Evolutionary conservation across 2,888 invertebrate species (phyloP), one percentile per base, ranked within the genome.

Genomic region (Nephrotoma flavescens): DNA sequence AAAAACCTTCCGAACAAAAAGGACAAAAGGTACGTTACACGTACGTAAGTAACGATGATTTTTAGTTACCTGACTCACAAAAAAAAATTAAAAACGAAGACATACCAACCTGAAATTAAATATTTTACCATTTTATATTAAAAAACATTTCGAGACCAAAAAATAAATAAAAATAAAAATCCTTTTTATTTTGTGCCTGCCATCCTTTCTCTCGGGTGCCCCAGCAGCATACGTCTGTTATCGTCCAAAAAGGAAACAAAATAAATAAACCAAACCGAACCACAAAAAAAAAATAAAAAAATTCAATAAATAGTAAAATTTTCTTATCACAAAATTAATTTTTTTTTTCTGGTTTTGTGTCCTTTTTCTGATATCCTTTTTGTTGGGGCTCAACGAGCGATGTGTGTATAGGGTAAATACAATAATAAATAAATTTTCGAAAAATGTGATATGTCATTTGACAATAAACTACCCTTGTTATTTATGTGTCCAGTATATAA

Each of bases 401-500:
- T 83, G 83, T 41, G 83, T 83, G 15, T 84, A 42, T 84, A 15
- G 84, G 84, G 41, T 84, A 84, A 84, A 84, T 84, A 84, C 42
- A 84, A 84, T 84, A 84, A 84, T 84, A 71, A 71, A 71, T 84
- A 42, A 42, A 84, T 84, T 84, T 84, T 84, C 84, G 12, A 84
- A 42, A 42, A 42, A 42, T 44, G 44, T 85, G 85, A 85, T 85
- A 85, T 85, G 85, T 85, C 85, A 85, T 85, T 44, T 44, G 85
- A 44, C 84, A 84, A 85, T 86, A 52, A 52, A 86, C 52, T 52
- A 86, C 86, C 86, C 47, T 52, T 86, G 52, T 86, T 86, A 86
- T 86, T 86, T 86, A 86, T 86, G 86, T 86, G 86, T 86, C 86
- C 86, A 86, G 86, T 86, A 57, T 41, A 71, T 71, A 71, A 71